Conservation (phyloP, 2,113 vertebrate genomes). For the Cacatua alba region DNA sequence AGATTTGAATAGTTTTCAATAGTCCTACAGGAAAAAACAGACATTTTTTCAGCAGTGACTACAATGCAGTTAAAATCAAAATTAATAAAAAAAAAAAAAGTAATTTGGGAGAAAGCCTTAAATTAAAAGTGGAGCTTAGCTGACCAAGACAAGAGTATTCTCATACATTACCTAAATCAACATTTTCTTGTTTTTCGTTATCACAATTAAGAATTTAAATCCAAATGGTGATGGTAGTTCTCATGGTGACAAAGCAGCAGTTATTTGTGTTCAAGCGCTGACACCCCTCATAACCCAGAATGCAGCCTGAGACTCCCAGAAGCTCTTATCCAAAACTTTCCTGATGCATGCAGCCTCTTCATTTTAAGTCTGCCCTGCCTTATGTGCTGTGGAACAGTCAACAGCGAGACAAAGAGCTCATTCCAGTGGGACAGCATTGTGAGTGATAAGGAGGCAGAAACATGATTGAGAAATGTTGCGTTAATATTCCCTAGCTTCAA, state of each 20-base stretch:
- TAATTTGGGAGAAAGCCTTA: not conserved
- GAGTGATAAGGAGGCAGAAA: not conserved
- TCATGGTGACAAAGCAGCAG: not conserved
- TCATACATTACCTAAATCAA: not conserved
- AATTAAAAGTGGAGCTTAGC: not conserved
- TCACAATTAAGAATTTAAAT: not conserved
- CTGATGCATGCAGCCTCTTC: not conserved
- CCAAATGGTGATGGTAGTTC: fast-evolving
- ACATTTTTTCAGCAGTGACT: not conserved
- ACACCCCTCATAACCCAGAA: not conserved
- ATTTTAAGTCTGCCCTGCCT: not conserved
- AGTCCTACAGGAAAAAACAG: not conserved
- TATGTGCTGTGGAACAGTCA: not conserved
- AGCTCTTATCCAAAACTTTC: not conserved
- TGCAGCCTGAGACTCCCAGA: not conserved
- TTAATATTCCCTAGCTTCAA: not conserved
- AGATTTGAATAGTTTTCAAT: not conserved
- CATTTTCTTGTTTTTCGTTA: not conserved
- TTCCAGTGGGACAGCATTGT: not conserved
- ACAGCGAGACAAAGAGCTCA: not conserved
- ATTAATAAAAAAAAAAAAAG: not conserved
- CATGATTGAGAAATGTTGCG: not conserved
- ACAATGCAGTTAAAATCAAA: not conserved
- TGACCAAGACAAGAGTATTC: not conserved
- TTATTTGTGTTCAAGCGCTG: not conserved